These are phyloP conservation scores for Agriotes lineatus DNA, from an alignment of 2,888 invertebrate species.

Conservation along the genomic window DNA sequence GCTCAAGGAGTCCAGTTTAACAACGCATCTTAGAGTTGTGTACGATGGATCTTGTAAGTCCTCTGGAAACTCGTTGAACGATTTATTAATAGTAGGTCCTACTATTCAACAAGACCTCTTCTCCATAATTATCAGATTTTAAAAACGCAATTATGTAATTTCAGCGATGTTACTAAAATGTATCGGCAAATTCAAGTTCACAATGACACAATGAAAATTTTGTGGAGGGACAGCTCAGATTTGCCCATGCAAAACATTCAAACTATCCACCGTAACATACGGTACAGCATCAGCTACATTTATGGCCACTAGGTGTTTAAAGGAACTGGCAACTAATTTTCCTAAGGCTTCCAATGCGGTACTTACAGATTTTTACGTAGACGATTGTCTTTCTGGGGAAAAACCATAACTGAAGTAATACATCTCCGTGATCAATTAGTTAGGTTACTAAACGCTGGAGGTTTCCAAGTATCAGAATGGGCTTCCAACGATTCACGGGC, in stretches of 20 bases:
- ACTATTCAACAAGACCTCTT: constrained; percentile 54
- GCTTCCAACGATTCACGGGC: neutral
- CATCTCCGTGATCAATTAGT: neutral
- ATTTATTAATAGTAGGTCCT: constrained; percentile 53
- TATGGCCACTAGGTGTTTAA: constrained; percentile 2
- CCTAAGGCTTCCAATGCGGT: neutral
- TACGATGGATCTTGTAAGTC: constrained; percentile 52
- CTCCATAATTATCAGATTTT: constrained; percentile 51
- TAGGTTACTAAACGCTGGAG: neutral
- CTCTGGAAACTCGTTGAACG: constrained; percentile 55
- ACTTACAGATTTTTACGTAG: constrained; percentile 3
- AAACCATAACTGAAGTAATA: neutral
- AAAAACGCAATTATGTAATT: constrained; percentile 44
- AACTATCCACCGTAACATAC: constrained; percentile 4
- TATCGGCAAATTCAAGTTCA: constrained; percentile 53
- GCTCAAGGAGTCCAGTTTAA: constrained; percentile 51
- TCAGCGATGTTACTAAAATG: constrained; percentile 58
- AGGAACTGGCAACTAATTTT: neutral
- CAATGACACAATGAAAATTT: constrained; percentile 5
- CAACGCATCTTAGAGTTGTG: constrained; percentile 54
- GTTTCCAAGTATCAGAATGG: neutral
- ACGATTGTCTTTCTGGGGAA: constrained; percentile 5
- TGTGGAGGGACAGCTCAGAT: constrained; percentile 38
- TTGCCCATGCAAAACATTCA: neutral
- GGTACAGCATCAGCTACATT: neutral